These are phyloP conservation scores for Girardia tigrina DNA, from an alignment of 2,888 invertebrate genomes.

Conservation along the genomic window DNA sequence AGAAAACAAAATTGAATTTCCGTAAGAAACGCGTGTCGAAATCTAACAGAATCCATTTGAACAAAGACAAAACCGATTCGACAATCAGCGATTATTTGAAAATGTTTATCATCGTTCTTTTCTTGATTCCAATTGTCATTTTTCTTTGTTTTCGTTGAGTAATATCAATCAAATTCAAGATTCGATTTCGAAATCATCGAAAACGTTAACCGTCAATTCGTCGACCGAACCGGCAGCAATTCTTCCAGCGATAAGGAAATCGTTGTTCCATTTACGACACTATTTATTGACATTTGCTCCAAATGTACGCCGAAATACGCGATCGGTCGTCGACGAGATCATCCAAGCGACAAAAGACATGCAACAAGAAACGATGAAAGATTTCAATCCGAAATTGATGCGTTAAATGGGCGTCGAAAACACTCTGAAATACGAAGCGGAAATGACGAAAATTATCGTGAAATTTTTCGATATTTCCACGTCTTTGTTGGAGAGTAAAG, in stretches of 20 bases:
- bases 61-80: too few species aligned
- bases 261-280: background rate
- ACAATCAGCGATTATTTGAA: too few species aligned
- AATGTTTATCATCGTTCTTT: background rate
- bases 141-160: background rate
- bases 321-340: constrained; percentile 28
- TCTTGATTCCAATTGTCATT: background rate
- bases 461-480: background rate
- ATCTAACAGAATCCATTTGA: too few species aligned
- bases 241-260: background rate
- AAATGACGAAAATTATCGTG: background rate
- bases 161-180: background rate
- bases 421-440: constrained; percentile 4
- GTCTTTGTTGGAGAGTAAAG: background rate
- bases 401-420: background rate
- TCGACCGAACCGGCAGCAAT: background rate
- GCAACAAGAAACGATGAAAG: constrained; percentile 14
- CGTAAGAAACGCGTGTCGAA: too few species aligned
- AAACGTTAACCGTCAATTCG: background rate
- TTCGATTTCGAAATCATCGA: background rate
- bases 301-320: background rate
- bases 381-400: background rate
- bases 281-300: constrained; percentile 16
- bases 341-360: constrained; percentile 30
- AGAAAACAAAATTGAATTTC: too few species aligned